A percentile compares a stretch with the other conserved stretches of the same genome.
These are phyloP conservation scores for Pantherophis vulpinus DNA, from an alignment of 2,797 vertebrate species.

Conservation along the genomic window DNA sequence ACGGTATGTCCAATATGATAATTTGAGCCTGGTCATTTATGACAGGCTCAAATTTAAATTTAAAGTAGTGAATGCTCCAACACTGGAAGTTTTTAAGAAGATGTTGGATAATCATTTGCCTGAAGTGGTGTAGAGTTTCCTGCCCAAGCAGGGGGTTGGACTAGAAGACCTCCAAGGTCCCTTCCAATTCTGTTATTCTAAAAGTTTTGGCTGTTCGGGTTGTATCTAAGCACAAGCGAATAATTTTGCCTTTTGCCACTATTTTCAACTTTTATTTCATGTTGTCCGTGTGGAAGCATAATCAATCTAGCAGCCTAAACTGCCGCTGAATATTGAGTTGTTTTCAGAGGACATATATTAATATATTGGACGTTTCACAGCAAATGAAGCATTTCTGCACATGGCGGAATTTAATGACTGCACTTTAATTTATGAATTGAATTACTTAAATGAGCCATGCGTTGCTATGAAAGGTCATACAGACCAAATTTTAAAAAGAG, in stretches of 20 bases:
- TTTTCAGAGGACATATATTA: conserved; percentile 56
- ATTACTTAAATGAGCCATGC: conserved; percentile 51
- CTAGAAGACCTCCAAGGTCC: too few species aligned
- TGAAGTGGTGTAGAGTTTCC: too few species aligned
- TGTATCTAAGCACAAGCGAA: conserved; percentile 8
- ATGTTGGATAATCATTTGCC: too few species aligned
- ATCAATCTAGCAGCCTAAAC: conserved; percentile 40
- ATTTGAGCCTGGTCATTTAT: too few species aligned
- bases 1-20: too few species aligned
- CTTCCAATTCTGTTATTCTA: too few species aligned
- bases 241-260: conserved; percentile 52
- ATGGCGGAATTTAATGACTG: conserved; percentile 19
- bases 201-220: conserved; percentile 11
- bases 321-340: conserved; percentile 47
- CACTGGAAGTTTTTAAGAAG: too few species aligned
- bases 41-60: too few species aligned
- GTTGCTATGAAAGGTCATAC: conserved; percentile 34
- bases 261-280: conserved; percentile 44
- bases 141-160: too few species aligned
- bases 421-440: conserved; percentile 47
- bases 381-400: conserved; percentile 43
- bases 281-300: conserved; percentile 43
- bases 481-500: conserved; percentile 15
- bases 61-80: too few species aligned
- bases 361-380: conserved; percentile 42